Base-by-base conservation (phyloP, 2,888 invertebrate genomes). In the Nymphalis urticae region DNA sequence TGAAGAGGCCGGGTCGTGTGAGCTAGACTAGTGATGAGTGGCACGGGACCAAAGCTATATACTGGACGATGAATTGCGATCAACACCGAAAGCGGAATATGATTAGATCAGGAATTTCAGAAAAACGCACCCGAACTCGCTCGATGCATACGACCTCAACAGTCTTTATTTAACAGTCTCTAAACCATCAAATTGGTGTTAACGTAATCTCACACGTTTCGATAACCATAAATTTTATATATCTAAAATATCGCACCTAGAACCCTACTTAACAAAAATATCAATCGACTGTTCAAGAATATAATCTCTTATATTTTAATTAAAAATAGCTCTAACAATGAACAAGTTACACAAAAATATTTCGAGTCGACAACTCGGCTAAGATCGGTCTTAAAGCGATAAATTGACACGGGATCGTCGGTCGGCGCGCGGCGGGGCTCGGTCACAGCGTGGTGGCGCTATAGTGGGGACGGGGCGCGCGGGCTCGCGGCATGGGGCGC, bases 211-310 rank as follows among this genome's bases (percentile, higher is more conserved):
- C 87, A 88, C 85, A 88, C 81, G 80, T 83, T 82, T 82, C 83
- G 81, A 83, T 87, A 90, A 85, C 84, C 84, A 83, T 88, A 89
- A 85, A 85, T 82, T 85, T 54, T 79, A 58, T 88, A 88, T 86
- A 91, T 89, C 87, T 89, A 90, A 85, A 84, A 86, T 74, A 76
- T 82, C 82, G 85, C 85, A 86, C 86, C 85, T 84, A 84, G 82
- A 85, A 89, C 88, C 89, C 91, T 91, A 91, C 84, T 88, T 91
- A 91, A 92, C 90, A 90, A 91, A 91, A 91, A 91, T 92, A 87
- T 86, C 82, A 32, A 36, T 85, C 84, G 87, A 89, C 86, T 87
- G 86, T 89, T 89, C 84, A 88, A 89, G 89, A 89, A 90, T 90
- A 91, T 89, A 91, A 89, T 87, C 85, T 85, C 82, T 89, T 90